phyloP scores from a whole-genome alignment of 1,140 invertebrate species.

The Zophobas atratus region DNA sequence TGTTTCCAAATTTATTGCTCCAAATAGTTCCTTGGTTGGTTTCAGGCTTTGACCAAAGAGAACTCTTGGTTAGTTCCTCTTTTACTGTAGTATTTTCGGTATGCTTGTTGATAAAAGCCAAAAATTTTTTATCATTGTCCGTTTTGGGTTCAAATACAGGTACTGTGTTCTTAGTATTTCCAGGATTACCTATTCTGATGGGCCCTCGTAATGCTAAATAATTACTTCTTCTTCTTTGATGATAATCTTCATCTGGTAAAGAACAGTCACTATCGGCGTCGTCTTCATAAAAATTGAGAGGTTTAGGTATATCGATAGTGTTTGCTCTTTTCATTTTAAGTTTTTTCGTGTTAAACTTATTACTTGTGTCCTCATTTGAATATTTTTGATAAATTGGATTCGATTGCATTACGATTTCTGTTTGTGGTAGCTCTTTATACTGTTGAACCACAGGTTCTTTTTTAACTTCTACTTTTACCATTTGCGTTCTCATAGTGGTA shows the following conservation, averaged over 20 bases:
- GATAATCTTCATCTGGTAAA: constrained; percentile 64
- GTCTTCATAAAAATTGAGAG: constrained; percentile 72
- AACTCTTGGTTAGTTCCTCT: constrained; percentile 46
- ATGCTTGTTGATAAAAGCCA: constrained; percentile 86
- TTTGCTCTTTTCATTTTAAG: constrained; percentile 88
- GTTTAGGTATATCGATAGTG: constrained; percentile 89
- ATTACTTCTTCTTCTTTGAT: constrained; percentile 63
- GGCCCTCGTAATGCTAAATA: constrained; percentile 72
- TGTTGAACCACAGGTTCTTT: constrained; percentile 34
- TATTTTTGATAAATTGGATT: constrained; percentile 37
- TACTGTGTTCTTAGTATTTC: constrained; percentile 67
- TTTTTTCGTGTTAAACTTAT: constrained; percentile 79
- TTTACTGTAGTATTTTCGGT: constrained; percentile 68
- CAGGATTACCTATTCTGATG: constrained; percentile 72
- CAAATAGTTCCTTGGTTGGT: constrained; percentile 62
- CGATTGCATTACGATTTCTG: constrained; percentile 51
- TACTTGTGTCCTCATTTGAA: constrained; percentile 60
- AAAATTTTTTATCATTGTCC: constrained; percentile 87
- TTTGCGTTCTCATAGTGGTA: constrained; percentile 53
- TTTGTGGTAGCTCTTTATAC: constrained; percentile 29
- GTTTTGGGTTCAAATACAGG: constrained; percentile 85
- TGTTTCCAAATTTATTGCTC: constrained; percentile 82
- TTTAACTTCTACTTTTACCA: constrained; percentile 9
- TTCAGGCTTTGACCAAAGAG: constrained; percentile 63
- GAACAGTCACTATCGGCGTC: constrained; percentile 65